Evolutionary conservation across 2,113 vertebrate species (phyloP), one percentile per base, ranked within the genome.

Genomic region (Myotis lucifugus): DNA sequence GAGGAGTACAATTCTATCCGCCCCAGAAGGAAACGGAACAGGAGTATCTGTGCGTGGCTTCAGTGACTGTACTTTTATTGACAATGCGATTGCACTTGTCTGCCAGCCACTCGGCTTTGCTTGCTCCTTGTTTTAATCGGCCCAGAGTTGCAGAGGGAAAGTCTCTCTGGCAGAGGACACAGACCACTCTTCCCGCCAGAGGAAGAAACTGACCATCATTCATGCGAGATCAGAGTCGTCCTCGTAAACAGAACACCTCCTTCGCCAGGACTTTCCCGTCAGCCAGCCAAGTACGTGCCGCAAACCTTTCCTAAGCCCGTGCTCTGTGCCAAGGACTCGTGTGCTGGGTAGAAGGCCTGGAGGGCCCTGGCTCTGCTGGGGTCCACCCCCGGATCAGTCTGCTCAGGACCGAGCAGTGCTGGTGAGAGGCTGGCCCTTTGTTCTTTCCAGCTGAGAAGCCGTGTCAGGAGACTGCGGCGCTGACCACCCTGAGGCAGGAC

Each of bases 171-270:
- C 83, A n/a, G 46, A 67, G 76, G 87, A 96, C 94, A 61, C 27
- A 18, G 56, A 72, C 77, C 73, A 21, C 77, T 23, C 64, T 81
- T 96, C 92, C 95, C 93, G 92, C 85, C 90, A 90, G 89, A 91
- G 95, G 91, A 97, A 96, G 96, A 92, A 96, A 91, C 12, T 48
- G 70, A 48, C 93, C 81, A 46, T 93, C 79, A 52, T 76, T 97
- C 52, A 19, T 2, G 5, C 13, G 74, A 96, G 95, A 91, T 83
- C 64, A 90, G 74, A 83, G 76, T 73, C n/a, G 11, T 14, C 14
- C 52, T 69, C 83, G 73, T 90, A 95, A 96, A 86, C n/a, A 73
- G 18, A 52, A 69, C 15, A 76, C 15, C 34, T 23, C 52, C 88
- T 70, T 77, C 67, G 23, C 78, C 74, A 69, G 19, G 27, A 17